Evolutionary conservation across 2,113 vertebrate genomes (phyloP), one percentile per base, ranked within the genome.

Genomic region (Arenaria interpres): DNA sequence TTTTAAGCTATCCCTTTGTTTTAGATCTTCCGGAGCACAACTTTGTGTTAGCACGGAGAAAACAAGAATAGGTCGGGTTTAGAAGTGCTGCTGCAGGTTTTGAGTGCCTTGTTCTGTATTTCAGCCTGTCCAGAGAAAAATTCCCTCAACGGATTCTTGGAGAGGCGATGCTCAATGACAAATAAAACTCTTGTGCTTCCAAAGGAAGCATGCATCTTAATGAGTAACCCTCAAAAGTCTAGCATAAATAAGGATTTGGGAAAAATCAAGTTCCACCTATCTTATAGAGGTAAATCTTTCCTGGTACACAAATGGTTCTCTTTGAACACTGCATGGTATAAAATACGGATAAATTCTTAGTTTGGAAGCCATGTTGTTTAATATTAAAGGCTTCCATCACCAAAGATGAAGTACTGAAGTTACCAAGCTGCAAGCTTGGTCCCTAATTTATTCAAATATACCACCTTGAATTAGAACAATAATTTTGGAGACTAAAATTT

Each of bases 1-100:
- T 97, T 98, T 97, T 95, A 95, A 90, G 68, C 87, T 92, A 80
- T 17, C 12, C 43, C 33, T 96, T 97, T 94, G 87, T 97, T 97
- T 98, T 92, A 96, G 94, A 93, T 91, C 96, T 94, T 96, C 75
- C 69, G 12, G 18, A 76, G 74, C 67, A 90, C 67, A 97, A 94
- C 72, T 72, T 90, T 96, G 54, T 91, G 68, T 91, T 77, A 86
- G 54, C 25, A 9, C 25, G 85, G 92, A 89, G 85, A 96, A 98
- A 97, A 95, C 73, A 96, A 84, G 94, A 74, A 83, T 35, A 78
- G 27, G 56, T 73, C 4, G 5, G 39, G 48, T 74, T 97, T 68
- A 80, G 94, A 90, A 32, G 62, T 32, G 20, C 32, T 0, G 0
- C 33, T 67, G 56, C 28, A 79, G 71, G 73, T 53, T 78, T 93